Evolutionary conservation across 2,797 vertebrate species (phyloP).

Genomic region (Girardinus metallicus): DNA sequence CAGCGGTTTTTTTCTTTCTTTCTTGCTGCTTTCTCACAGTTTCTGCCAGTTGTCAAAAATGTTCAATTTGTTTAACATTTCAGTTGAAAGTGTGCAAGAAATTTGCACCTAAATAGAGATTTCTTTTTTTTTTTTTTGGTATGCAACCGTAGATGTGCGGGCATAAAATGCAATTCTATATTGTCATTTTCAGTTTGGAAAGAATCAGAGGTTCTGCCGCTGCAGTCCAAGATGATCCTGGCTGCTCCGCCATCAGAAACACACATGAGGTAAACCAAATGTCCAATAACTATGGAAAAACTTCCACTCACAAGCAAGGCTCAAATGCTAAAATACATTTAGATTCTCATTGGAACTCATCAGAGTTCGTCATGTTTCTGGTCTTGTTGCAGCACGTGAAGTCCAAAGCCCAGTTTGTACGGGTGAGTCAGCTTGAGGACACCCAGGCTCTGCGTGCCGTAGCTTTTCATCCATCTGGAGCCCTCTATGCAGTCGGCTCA

Average conservation of each 20-base stretch:
- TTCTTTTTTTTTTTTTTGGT: not conserved
- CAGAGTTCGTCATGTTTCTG: not conserved
- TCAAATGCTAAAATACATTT: not conserved
- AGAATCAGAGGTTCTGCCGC: slow-evolving; percentile 49
- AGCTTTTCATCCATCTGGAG: slow-evolving; percentile 94
- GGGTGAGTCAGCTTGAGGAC: slow-evolving; percentile 92
- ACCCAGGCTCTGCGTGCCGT: slow-evolving; percentile 96
- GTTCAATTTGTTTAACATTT: not conserved
- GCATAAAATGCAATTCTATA: not conserved
- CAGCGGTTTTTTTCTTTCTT: not conserved
- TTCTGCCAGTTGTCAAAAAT: not conserved
- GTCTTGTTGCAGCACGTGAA: slow-evolving; percentile 79
- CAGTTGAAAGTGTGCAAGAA: not conserved
- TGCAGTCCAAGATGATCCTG: slow-evolving; percentile 75
- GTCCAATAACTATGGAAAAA: not conserved
- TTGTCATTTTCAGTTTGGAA: slow-evolving; percentile 49
- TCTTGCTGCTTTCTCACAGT: not conserved
- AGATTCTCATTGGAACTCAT: not conserved
- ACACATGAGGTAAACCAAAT: slow-evolving; percentile 79
- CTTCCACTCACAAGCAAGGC: not conserved
- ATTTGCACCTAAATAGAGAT: not conserved
- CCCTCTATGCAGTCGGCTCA: slow-evolving; percentile 94
- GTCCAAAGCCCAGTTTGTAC: slow-evolving; percentile 88
- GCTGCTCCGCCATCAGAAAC: slow-evolving; percentile 71
- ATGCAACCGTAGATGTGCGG: not conserved